phyloP scores from a whole-genome alignment of 2,888 invertebrate genomes.

The Drosophila multiciliata region DNA sequence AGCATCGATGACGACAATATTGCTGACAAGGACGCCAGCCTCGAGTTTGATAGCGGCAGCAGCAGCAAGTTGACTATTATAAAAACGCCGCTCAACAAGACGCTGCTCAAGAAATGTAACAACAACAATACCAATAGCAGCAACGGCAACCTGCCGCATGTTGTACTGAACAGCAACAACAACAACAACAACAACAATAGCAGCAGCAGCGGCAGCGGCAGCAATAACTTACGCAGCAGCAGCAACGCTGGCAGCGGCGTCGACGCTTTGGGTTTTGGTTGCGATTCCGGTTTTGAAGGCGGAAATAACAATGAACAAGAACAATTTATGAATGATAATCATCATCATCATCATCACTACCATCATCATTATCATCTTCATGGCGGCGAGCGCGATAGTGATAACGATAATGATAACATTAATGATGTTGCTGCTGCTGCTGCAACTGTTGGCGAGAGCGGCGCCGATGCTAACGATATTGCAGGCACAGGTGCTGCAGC shows the following conservation, averaged over 20 bases:
- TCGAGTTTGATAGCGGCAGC: constrained; percentile 29
- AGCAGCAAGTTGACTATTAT: constrained; percentile 69
- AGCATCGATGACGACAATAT: constrained; percentile 35
- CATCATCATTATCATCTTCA: constrained; percentile 69
- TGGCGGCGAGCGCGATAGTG: constrained; percentile 37
- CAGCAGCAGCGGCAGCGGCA: constrained; percentile 27
- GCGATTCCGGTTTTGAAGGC: constrained; percentile 78
- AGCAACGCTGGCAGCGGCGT: constrained; percentile 35
- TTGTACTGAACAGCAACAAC: constrained; percentile 47
- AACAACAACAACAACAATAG: constrained; percentile 25
- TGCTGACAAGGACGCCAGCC: constrained; percentile 41
- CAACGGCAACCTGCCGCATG: constrained; percentile 64
- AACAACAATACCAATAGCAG: constrained; percentile 37
- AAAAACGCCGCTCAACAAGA: constrained; percentile 79
- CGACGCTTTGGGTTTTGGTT: constrained; percentile 52
- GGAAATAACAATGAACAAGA: constrained; percentile 74
- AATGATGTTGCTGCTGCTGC: constrained; percentile 34
- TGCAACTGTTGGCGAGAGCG: constrained; percentile 2
- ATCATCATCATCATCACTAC: constrained; percentile 72
- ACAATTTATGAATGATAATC: constrained; percentile 71
- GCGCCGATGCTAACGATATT: constrained; percentile 5
- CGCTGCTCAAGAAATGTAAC: constrained; percentile 78
- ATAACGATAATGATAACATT: constrained; percentile 26
- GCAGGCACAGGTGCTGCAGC: constrained; percentile 27
- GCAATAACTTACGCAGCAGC: constrained; percentile 28